Conservation (phyloP, 2,888 invertebrate genomes). For the Unio pictorum region DNA sequence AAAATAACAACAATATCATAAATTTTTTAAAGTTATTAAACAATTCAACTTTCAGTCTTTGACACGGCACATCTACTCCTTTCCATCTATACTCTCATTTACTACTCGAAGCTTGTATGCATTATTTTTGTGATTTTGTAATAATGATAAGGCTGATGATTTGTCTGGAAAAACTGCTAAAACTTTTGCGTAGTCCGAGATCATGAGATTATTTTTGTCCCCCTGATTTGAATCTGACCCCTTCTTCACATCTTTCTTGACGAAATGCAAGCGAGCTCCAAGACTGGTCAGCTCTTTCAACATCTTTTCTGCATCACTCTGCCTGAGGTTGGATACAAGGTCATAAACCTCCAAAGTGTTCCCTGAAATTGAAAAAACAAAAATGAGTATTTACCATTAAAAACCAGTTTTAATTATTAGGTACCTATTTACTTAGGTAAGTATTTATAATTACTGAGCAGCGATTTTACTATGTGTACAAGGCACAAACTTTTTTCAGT, state of each 20-base stretch:
- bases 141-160: slow-evolving; percentile 23
- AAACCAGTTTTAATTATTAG: not conserved
- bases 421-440: no score
- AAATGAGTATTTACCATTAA: not conserved
- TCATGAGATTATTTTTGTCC: slow-evolving; percentile 33
- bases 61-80: slow-evolving; percentile 9
- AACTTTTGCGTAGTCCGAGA: slow-evolving; percentile 31
- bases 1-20: slow-evolving; percentile 23
- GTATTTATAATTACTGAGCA: no score
- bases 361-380: slow-evolving; percentile 11
- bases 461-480: no score
- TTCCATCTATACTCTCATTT: slow-evolving; percentile 7
- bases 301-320: slow-evolving; percentile 33
- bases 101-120: slow-evolving; percentile 11
- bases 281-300: slow-evolving; percentile 29
- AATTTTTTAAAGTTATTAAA: slow-evolving; percentile 11
- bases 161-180: slow-evolving; percentile 34
- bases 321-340: slow-evolving; percentile 21
- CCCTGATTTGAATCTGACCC: slow-evolving; percentile 14
- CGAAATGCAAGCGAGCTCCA: slow-evolving; percentile 34
- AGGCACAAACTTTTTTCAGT: no score
- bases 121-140: slow-evolving; percentile 28
- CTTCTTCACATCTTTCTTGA: slow-evolving; percentile 18
- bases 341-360: slow-evolving; percentile 44
- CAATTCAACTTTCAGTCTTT: not conserved